phyloP scores from a whole-genome alignment of 2,113 vertebrate genomes.

The Polypterus bichir region DNA sequence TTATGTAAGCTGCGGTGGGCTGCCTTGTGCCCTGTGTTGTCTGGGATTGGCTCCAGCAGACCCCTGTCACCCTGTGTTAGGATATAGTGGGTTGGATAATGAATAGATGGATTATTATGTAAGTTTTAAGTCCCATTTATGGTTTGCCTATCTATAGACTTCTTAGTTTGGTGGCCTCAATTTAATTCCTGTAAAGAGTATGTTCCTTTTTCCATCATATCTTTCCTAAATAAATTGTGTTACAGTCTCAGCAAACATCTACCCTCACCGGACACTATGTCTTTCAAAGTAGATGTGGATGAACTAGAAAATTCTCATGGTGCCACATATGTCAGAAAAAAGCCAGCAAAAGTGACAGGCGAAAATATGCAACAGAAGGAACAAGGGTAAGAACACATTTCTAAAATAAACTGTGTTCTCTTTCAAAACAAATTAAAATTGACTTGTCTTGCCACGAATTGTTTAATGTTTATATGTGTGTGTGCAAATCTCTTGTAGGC shows the following conservation, averaged over 20 bases:
- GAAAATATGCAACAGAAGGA: conserved; percentile 70
- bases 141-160: too few species aligned
- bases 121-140: too few species aligned
- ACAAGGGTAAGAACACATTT: conserved; percentile 51
- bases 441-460: neutral
- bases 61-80: too few species aligned
- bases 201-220: conserved; percentile 1
- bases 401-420: conserved; percentile 9
- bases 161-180: too few species aligned
- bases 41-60: too few species aligned
- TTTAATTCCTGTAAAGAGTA: neutral
- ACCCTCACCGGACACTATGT: conserved; percentile 81
- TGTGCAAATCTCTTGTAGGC: conserved; percentile 43
- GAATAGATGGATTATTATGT: too few species aligned
- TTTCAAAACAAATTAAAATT: neutral
- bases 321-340: conserved; percentile 83
- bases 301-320: conserved; percentile 95
- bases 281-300: conserved; percentile 87
- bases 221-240: conserved; percentile 39
- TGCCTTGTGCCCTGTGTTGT: too few species aligned
- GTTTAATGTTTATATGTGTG: neutral
- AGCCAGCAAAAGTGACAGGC: conserved; percentile 69
- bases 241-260: conserved; percentile 87
- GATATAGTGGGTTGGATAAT: too few species aligned
- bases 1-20: too few species aligned